phyloP scores from a whole-genome alignment of 1,140 invertebrate genomes.

The Archivesica marissinica region DNA sequence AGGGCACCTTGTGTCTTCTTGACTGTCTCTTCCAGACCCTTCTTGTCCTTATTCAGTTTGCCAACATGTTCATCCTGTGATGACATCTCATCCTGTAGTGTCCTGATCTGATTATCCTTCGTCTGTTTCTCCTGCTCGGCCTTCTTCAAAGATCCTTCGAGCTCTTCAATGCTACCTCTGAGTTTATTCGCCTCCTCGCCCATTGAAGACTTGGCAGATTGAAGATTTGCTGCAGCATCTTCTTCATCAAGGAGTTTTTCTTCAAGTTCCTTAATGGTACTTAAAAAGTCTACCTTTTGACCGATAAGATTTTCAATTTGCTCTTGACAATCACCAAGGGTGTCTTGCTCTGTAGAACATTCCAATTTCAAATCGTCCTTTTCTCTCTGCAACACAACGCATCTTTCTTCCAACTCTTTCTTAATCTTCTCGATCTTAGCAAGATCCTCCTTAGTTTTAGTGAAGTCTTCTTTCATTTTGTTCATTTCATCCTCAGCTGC shows the following conservation, averaged over 20 bases:
- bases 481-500: slow-evolving; percentile 99
- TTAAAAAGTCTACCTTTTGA: slow-evolving; percentile 98
- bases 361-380: slow-evolving; percentile 94
- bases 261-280: slow-evolving; percentile 97
- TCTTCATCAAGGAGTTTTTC: slow-evolving; percentile 97
- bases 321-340: slow-evolving; percentile 93
- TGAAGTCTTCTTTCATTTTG: slow-evolving; percentile 97
- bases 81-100: slow-evolving; percentile 96
- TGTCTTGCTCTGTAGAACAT: slow-evolving; percentile 88
- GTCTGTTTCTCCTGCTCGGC: slow-evolving; percentile 94
- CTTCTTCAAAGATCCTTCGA: slow-evolving; percentile 95
- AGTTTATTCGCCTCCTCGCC: slow-evolving; percentile 95
- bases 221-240: slow-evolving; percentile 95
- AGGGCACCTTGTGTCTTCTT: slow-evolving; percentile 98
- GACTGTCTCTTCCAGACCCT: slow-evolving; percentile 95
- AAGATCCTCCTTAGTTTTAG: slow-evolving; percentile 95
- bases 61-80: slow-evolving; percentile 99
- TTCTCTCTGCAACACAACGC: slow-evolving; percentile 92
- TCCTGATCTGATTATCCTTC: slow-evolving; percentile 93
- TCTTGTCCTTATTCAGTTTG: slow-evolving; percentile 99
- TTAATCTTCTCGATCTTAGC: slow-evolving; percentile 96
- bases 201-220: slow-evolving; percentile 96
- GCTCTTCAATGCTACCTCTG: slow-evolving; percentile 98
- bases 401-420: slow-evolving; percentile 97
- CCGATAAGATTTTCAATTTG: slow-evolving; percentile 94